Evolutionary conservation across 2,888 invertebrate genomes (phyloP).

Genomic region (Apotomis turbidana): DNA sequence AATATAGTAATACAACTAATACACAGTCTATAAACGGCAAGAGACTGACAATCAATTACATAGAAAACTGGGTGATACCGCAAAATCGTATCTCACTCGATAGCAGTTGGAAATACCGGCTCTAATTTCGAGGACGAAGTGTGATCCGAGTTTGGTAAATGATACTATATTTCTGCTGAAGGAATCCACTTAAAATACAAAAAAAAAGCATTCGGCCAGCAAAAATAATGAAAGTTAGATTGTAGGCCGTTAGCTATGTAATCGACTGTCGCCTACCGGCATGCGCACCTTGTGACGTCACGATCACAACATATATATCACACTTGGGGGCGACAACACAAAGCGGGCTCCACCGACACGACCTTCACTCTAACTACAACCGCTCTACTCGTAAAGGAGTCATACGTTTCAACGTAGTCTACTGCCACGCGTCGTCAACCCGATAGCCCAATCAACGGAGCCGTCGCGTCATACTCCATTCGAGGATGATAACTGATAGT

Average conservation of each 20-base stretch:
- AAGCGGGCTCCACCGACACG: not conserved
- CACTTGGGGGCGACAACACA: slow-evolving; percentile 47
- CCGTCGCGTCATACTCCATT: no score
- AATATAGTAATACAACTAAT: slow-evolving; percentile 70
- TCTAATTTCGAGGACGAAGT: not conserved
- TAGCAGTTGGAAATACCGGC: not conserved
- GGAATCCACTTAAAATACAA: not conserved
- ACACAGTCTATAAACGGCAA: slow-evolving; percentile 74
- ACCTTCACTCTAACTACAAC: not conserved
- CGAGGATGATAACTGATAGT: no score
- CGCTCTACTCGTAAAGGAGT: not conserved
- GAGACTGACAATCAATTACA: slow-evolving; percentile 45
- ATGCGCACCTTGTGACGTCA: slow-evolving; percentile 42
- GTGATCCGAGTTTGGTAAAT: slow-evolving; percentile 10
- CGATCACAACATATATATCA: slow-evolving; percentile 53
- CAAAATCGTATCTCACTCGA: slow-evolving; percentile 7
- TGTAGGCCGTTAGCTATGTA: not conserved
- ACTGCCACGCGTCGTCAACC: no score
- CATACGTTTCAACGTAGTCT: no score
- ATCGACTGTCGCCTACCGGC: slow-evolving; percentile 16
- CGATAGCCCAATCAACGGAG: no score
- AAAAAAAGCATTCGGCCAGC: no score
- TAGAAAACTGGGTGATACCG: not conserved
- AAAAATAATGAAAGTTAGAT: no score
- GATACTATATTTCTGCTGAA: not conserved